Base-by-base conservation (phyloP, 2,888 invertebrate genomes). In the Ceratothoa steindachneri region DNA sequence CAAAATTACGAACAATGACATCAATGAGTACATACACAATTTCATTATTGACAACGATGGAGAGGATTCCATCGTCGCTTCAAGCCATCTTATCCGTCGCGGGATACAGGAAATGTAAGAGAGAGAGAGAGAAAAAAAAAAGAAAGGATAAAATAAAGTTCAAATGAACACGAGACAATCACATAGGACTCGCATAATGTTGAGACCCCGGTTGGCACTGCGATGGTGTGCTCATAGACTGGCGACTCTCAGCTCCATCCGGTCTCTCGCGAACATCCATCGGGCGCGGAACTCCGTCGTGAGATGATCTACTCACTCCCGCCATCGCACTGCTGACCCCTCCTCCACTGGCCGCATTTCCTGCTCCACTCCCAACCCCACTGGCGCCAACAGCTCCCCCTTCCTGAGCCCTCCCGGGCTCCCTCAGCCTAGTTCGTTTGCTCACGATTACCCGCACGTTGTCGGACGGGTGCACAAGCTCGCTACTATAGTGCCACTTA, bases 401-500 rank as follows among this genome's bases (percentile, higher is more conserved):
- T 12, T 76, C 76, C 28, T 70, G 73, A 3, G 27, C 30, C 1
- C 73, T 70, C 60, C 71, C 52, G 15, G 76, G 68, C 28, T 76
- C 76, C 51, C 73, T 70, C 12, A 78, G 72, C 15, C 78, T 73
- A 4, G 75, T 76, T 19, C 79, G 74, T 52, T 79, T 79, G 66
- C 79, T 79, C 30, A 75, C 79, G 65, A 79, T 79, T 31, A 79
- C 75, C 52, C 75, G 71, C 1, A 79, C 76, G 55, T 72, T 74
- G 66, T 79, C 79, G 22, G 75, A 74, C 2, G 79, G 79, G 52
- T 79, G 79, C n/a, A 79, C 72, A 52, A 79, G 71, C 71, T 79
- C 76, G 30, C 72, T 79, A 55, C 79, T 79, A 29, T 76, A 79
- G 70, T 79, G 76, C 79, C 79, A 79, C 30, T 74, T 76, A 30